Evolutionary conservation across 2,113 vertebrate genomes (phyloP).

Genomic region (human (Homo sapiens)): GRCh38 chr5:147775001-147775500

Average conservation of each 20-base stretch:
- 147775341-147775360: not conserved
- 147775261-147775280: not conserved
- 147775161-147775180: not conserved
- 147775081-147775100: not conserved
- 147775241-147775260: slow-evolving; percentile 5
- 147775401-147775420: not conserved
- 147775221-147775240: slow-evolving; percentile 24
- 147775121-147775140: not conserved
- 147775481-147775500: slow-evolving; percentile 21
- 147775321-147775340: not conserved
- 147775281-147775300: not conserved
- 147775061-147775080: not conserved
- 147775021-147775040: slow-evolving; percentile 14
- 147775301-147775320: not conserved
- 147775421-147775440: slow-evolving; percentile 25
- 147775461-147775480: not conserved
- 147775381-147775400: not conserved
- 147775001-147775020: not conserved
- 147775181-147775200: not conserved
- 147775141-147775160: not conserved
- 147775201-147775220: not conserved
- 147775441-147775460: not conserved
- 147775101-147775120: not conserved
- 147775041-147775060: not conserved
- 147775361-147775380: slow-evolving; percentile 36